These are phyloP conservation scores for Phrynosoma blainvillii DNA, from an alignment of 2,113 vertebrate species.

Conservation along the genomic window DNA sequence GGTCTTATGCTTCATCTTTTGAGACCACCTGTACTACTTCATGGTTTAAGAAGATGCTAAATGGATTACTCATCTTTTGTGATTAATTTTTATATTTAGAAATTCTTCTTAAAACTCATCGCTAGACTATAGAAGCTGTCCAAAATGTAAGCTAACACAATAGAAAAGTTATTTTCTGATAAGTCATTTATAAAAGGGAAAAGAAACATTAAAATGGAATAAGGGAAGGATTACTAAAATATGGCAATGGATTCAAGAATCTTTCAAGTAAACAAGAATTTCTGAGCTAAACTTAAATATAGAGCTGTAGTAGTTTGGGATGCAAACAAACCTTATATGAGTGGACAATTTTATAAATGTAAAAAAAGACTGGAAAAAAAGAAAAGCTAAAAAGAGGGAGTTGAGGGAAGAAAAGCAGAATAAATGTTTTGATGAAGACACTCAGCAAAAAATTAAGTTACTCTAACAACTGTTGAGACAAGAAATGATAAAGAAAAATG, in stretches of 20 bases:
- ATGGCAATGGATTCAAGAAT: not conserved
- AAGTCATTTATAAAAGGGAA: not conserved
- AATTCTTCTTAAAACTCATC: not conserved
- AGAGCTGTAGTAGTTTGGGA: no score
- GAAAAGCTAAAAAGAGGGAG: no score
- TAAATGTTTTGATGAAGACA: no score
- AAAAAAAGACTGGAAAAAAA: no score
- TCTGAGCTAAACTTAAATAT: no score
- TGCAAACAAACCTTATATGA: no score
- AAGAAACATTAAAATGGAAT: not conserved
- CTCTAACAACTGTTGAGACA: no score
- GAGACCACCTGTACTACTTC: not conserved
- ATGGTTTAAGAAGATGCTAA: not conserved
- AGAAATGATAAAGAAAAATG: no score
- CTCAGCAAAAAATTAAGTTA: no score
- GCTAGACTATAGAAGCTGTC: not conserved
- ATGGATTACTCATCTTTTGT: not conserved
- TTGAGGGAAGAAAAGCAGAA: no score
- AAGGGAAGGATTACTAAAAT: not conserved
- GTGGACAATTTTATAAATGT: no score
- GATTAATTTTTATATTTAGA: slow-evolving; percentile 25
- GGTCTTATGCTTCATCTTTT: not conserved
- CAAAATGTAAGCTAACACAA: not conserved
- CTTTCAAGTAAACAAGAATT: not conserved
- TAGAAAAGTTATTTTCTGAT: not conserved